These are phyloP conservation scores for Proisotoma minuta DNA, from an alignment of 2,888 invertebrate species.

Conservation along the genomic window DNA sequence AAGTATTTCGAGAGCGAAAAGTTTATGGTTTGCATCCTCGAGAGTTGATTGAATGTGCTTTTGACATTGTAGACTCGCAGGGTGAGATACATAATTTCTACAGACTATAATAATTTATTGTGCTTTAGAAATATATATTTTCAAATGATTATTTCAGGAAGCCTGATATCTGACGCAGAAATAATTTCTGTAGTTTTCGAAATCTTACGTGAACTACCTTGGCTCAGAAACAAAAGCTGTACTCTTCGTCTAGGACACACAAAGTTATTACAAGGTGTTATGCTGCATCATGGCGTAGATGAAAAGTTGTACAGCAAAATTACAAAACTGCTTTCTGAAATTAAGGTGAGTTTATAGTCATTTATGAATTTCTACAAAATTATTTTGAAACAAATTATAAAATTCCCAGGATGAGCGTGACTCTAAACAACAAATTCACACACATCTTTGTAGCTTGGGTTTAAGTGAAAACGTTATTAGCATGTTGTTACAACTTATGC, in stretches of 20 bases:
- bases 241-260: slow-evolving; percentile 74
- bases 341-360: slow-evolving; percentile 44
- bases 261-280: slow-evolving; percentile 66
- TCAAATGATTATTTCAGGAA: slow-evolving; percentile 53
- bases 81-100: slow-evolving; percentile 52
- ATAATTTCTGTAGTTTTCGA: slow-evolving; percentile 72
- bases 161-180: slow-evolving; percentile 79
- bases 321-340: slow-evolving; percentile 49
- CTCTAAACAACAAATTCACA: slow-evolving; percentile 67
- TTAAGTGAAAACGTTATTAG: slow-evolving; percentile 64
- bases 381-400: slow-evolving; percentile 10
- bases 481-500: slow-evolving; percentile 63
- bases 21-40: slow-evolving; percentile 74
- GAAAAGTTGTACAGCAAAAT: slow-evolving; percentile 53
- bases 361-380: slow-evolving; percentile 5
- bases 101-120: not conserved
- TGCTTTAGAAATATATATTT: no score
- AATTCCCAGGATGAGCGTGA: slow-evolving; percentile 60
- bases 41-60: slow-evolving; percentile 84
- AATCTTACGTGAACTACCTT: slow-evolving; percentile 65
- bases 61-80: slow-evolving; percentile 78
- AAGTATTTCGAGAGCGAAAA: slow-evolving; percentile 74
- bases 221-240: slow-evolving; percentile 62
- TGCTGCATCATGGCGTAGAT: slow-evolving; percentile 75
- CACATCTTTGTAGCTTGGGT: slow-evolving; percentile 63